Evolutionary conservation across 2,888 invertebrate species (phyloP).

Genomic region (Andrena marginata): DNA sequence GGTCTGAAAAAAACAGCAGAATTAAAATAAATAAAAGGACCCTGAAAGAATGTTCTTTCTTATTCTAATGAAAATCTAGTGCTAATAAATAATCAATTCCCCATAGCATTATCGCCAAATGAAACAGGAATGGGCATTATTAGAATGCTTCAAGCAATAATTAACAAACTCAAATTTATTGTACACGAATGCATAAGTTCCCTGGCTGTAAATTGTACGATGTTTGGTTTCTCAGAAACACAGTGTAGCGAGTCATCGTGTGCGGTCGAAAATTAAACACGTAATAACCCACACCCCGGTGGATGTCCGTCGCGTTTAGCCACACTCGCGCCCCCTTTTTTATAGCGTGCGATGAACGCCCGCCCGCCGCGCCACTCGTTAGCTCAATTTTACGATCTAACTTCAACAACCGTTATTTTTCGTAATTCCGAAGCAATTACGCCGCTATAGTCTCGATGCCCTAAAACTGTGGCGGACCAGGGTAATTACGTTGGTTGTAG

Average conservation of each 20-base stretch:
- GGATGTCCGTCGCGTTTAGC: slow-evolving; percentile 72
- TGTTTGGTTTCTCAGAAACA: slow-evolving; percentile 8
- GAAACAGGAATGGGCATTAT: too few species aligned
- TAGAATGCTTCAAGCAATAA: too few species aligned
- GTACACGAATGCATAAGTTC: too few species aligned
- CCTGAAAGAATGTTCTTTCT: too few species aligned
- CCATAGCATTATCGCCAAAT: too few species aligned
- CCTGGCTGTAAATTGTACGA: too few species aligned
- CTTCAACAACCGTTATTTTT: slow-evolving; percentile 67
- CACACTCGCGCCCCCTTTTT: slow-evolving; percentile 71
- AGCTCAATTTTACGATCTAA: slow-evolving; percentile 82
- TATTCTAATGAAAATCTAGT: too few species aligned
- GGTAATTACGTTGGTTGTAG: slow-evolving; percentile 64
- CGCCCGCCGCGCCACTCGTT: slow-evolving; percentile 76
- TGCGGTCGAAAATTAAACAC: slow-evolving; percentile 78
- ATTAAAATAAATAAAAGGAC: too few species aligned
- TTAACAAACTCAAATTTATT: not conserved
- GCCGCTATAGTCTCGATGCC: slow-evolving; percentile 39
- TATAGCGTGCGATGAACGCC: slow-evolving; percentile 73
- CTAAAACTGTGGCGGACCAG: slow-evolving; percentile 52
- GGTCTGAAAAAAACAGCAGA: too few species aligned
- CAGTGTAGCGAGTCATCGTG: slow-evolving; percentile 53
- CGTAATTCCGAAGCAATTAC: slow-evolving; percentile 71
- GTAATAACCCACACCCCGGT: slow-evolving; percentile 74
- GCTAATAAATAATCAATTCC: too few species aligned